Evolutionary conservation across 2,113 vertebrate genomes (phyloP).

Genomic region (Malurus alboscapulatus): DNA sequence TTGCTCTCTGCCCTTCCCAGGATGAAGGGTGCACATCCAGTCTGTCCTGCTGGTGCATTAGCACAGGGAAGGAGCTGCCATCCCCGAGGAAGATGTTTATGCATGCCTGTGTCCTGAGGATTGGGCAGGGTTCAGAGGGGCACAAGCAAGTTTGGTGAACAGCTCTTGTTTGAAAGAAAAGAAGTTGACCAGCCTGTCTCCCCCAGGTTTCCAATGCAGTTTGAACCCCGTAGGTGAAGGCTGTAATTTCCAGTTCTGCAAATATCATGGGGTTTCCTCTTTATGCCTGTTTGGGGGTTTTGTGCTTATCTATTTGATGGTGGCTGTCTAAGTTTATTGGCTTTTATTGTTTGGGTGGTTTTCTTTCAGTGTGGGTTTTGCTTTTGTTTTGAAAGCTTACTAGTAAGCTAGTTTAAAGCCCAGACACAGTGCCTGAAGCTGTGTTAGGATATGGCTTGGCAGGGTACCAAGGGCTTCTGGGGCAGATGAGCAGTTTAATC

Average conservation of each 20-base stretch:
- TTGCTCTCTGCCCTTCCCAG: background rate
- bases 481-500: background rate
- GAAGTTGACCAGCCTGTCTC: background rate
- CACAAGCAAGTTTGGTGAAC: background rate
- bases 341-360: background rate
- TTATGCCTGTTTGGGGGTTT: background rate
- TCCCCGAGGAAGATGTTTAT: background rate
- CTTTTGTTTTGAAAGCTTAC: background rate
- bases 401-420: background rate
- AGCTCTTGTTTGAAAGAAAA: background rate
- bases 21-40: rapidly evolving
- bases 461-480: background rate
- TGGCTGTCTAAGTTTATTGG: background rate
- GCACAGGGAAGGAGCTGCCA: background rate
- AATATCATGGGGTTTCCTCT: background rate
- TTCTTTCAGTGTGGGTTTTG: background rate
- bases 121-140: background rate
- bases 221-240: background rate
- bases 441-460: background rate
- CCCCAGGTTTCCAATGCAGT: background rate
- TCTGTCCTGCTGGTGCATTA: background rate
- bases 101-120: background rate
- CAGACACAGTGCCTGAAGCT: background rate
- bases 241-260: background rate
- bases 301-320: background rate